Conservation (phyloP, 2,113 vertebrate species). For the Melanerpes aurifrons region DNA sequence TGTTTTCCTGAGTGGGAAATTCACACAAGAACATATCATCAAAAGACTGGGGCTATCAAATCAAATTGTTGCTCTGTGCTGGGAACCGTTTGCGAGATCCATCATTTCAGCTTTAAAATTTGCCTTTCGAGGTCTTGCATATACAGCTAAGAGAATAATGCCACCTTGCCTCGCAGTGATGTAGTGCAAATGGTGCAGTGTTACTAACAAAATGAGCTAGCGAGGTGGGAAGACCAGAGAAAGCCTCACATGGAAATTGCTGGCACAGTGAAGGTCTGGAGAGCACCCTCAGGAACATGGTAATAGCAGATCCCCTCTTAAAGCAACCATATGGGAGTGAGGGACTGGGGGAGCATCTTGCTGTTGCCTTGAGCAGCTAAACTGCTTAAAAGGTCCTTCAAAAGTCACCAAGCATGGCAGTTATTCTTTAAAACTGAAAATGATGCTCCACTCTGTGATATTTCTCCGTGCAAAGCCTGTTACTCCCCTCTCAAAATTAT, state of each 20-base stretch:
- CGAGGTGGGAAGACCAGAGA: not conserved
- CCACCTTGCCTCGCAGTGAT: slow-evolving; percentile 54
- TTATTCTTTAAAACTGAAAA: not conserved
- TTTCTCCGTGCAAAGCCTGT: not conserved
- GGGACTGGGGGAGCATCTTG: not conserved
- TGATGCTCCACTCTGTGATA: not conserved
- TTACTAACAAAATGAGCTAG: not conserved
- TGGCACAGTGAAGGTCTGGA: not conserved
- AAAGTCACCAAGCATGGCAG: not conserved
- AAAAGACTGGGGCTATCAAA: not conserved
- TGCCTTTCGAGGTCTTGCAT: not conserved
- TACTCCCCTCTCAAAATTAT: not conserved
- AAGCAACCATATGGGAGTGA: not conserved
- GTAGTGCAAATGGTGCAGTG: slow-evolving; percentile 47
- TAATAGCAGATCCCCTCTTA: not conserved
- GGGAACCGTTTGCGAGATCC: rapidly evolving
- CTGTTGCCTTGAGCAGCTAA: not conserved
- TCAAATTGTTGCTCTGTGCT: not conserved
- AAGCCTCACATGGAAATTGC: not conserved
- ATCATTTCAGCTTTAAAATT: not conserved
- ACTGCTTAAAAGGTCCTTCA: not conserved
- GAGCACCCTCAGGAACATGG: not conserved
- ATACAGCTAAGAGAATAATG: slow-evolving; percentile 62
- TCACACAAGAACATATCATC: not conserved
- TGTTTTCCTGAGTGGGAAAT: not conserved